A percentile compares a stretch with the other conserved stretches of the same genome.
Evolutionary conservation across 2,113 vertebrate genomes (phyloP).

Genomic region (Rhodinocichla rosea): DNA sequence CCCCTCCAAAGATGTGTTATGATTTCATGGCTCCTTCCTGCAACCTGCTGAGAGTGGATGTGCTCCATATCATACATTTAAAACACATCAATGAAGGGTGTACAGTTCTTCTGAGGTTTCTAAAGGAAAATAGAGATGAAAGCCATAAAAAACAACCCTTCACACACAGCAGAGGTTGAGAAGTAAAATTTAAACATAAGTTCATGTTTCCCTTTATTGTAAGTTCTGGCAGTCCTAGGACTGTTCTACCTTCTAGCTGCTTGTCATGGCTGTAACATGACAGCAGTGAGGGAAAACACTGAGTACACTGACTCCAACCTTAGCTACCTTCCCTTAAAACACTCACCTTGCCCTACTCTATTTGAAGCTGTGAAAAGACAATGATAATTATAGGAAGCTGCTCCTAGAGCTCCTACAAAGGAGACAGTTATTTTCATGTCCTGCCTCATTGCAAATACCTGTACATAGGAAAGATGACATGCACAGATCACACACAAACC

Average conservation of each 20-base stretch:
- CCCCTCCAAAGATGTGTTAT: not conserved
- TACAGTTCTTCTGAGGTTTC: not conserved
- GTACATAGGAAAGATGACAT: not conserved
- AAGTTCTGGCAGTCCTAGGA: not conserved
- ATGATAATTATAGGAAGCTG: not conserved
- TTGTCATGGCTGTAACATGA: not conserved
- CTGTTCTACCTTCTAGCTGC: not conserved
- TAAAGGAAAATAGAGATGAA: slow-evolving; percentile 8
- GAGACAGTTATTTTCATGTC: not conserved
- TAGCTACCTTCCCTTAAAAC: not conserved
- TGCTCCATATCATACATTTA: not conserved
- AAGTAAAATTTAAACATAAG: not conserved
- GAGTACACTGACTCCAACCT: not conserved
- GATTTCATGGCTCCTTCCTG: not conserved
- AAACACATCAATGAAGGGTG: not conserved
- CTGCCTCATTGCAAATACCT: not conserved
- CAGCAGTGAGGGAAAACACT: not conserved
- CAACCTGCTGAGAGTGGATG: not conserved
- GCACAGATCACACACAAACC: not conserved
- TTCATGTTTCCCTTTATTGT: not conserved
- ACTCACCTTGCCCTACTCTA: not conserved
- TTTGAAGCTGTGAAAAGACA: not conserved
- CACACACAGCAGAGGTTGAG: not conserved
- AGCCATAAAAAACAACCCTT: not conserved
- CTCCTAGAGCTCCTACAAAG: not conserved